Base-by-base conservation (phyloP, 1,140 invertebrate species). In the Drosophila dunni region DNA sequence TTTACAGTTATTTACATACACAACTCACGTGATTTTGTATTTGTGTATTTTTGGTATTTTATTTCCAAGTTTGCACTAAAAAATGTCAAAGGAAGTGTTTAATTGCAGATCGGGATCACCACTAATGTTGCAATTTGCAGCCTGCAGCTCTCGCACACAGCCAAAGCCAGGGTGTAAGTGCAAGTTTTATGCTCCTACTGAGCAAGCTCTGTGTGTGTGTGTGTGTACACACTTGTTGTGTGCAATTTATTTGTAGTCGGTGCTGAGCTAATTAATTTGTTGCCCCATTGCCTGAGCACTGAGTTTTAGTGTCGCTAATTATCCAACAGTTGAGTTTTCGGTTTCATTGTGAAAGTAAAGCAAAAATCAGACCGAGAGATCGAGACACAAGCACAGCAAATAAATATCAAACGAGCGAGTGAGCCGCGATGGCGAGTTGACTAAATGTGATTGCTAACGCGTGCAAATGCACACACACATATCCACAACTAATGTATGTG, bases 311-410 rank as follows among this genome's bases (percentile, higher is more conserved):
- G 77, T 79, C 77, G 74, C 77, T 76, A 79, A 79, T 79, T 79
- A 76, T 76, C 73, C 63, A 72, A 70, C 68, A 73, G 67, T 68
- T 72, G 66, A 78, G 66, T 78, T 63, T 79, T 77, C 64, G 69
- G 77, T 77, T 73, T 68, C 74, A 68, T 79, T 79, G 77, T 79
- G 77, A 79, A 79, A 79, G 77, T 79, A 38, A 71, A 42, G 67
- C 67, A 79, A 79, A 29, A 67, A 72, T 58, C 73, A 54, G 46
- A 54, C 67, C 70, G 51, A 73, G 51, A 73, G 62, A 54, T 77
- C 63, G 45, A 67, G 56, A 33, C 51, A 72, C 20, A 60, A 0
- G 5, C 17, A 40, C 17, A 51, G 34, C 13, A 56, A 56, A 17
- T 11, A 53, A 10, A 17, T 11, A 53, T 7, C 50, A 34, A 58